Conservation (phyloP, 2,113 vertebrate species). For the Potamarius usumacintae region DNA sequence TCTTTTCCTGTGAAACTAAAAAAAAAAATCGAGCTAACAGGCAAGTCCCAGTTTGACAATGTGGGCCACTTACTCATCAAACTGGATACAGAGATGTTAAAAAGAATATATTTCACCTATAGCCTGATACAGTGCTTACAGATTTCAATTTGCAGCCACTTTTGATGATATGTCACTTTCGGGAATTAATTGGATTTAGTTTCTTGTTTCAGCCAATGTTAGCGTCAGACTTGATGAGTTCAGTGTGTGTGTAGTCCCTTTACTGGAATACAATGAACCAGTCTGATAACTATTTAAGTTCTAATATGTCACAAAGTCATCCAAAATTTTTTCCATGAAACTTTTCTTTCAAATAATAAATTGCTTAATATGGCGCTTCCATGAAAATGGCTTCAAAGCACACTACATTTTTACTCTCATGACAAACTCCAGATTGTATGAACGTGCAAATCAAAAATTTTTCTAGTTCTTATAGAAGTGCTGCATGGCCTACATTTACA, state of each 20-base stretch:
- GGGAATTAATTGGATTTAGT: neutral
- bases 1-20: neutral
- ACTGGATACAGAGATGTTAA: neutral
- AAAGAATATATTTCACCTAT: neutral
- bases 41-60: conserved; percentile 1
- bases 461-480: neutral
- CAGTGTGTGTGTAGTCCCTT: neutral
- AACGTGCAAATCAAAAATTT: neutral
- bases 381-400: neutral
- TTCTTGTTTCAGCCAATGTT: neutral
- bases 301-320: neutral
- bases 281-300: neutral
- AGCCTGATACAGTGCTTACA: too few species aligned
- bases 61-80: neutral
- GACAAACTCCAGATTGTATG: neutral
- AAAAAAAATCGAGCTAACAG: neutral
- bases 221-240: neutral
- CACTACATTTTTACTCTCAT: neutral
- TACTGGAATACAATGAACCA: neutral
- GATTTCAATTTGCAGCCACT: neutral
- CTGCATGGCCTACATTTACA: conserved; percentile 2
- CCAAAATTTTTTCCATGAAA: neutral
- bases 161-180: neutral
- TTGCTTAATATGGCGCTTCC: neutral
- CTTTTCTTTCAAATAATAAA: neutral